Conservation (phyloP, 2,797 vertebrate genomes). For the Australoheros facetus region DNA sequence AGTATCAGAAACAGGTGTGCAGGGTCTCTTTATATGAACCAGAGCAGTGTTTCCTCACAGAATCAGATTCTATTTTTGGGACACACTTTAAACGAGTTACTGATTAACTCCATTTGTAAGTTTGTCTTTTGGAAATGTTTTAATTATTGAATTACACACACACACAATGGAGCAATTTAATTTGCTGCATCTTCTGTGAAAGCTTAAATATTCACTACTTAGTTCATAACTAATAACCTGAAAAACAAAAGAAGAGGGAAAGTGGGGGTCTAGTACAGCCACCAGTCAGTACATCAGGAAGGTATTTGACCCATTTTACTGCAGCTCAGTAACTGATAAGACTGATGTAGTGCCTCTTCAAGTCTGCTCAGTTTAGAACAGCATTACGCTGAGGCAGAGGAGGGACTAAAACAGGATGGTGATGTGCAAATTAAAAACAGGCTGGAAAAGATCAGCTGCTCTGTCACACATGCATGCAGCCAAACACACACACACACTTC, state of each 20-base stretch:
- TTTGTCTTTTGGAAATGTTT: background rate
- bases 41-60: background rate
- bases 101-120: background rate
- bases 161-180: background rate
- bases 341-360: constrained; percentile 1
- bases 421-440: constrained; percentile 75
- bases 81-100: background rate
- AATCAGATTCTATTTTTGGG: fast-evolving
- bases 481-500: no score
- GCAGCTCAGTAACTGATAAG: background rate
- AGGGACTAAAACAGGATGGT: constrained; percentile 59
- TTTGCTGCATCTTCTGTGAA: background rate
- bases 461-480: constrained; percentile 12
- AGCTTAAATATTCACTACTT: background rate
- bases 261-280: background rate
- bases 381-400: constrained; percentile 28
- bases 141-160: background rate
- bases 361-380: constrained; percentile 53
- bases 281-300: background rate
- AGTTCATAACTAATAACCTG: background rate
- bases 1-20: constrained; percentile 2
- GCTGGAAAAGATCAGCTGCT: constrained; percentile 64
- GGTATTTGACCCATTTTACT: background rate
- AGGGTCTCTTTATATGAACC: background rate
- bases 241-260: background rate